Evolutionary conservation across 2,888 invertebrate species (phyloP), one percentile per base, ranked within the genome.

Genomic region (Tachina grossa): DNA sequence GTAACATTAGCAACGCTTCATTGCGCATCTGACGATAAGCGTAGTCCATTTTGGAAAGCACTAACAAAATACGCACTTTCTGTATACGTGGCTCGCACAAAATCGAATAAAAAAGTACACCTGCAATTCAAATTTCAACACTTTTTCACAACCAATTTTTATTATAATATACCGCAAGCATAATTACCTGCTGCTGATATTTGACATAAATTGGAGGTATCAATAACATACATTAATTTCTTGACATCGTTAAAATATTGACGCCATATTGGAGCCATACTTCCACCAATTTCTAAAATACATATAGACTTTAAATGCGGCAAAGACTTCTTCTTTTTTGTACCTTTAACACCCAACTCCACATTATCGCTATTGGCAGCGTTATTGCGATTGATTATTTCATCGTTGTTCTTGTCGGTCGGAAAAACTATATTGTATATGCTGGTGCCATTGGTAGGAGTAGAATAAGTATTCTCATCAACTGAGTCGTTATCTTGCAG

Each of bases 21-120:
- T 97, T 97, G 68, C 97, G 94, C 96, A 97, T 97, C 90, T 97
- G 97, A 13, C 97, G 94, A 92, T 97, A 97, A 8, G 97, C 96
- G 1, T 96, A 95, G 89, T 97, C 97, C 96, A 96, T 97, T 93
- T 97, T 97, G 14, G 95, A 95, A 11, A 97, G 92, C 0, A 97
- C 95, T 78, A 97, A 90, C 22, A 96, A 93, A 91, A 97, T 95
- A 93, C 95, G 95, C 0, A 95, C 94, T 69, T 94, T 94, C 88
- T 94, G 94, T 31, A 97, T 92, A 61, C 93, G 93, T 0, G 97
- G 97, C 88, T 97, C 95, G 0, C 96, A 95, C 31, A 97, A 91
- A 59, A 97, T 93, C 0, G 96, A 96, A 91, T 97, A 97, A 0
- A 97, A 93, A 53, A 97, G 93, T 0, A 97, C 96, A 31, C 96